Evolutionary conservation across 2,797 vertebrate species (phyloP).

Genomic region (Anguilla marmorata): DNA sequence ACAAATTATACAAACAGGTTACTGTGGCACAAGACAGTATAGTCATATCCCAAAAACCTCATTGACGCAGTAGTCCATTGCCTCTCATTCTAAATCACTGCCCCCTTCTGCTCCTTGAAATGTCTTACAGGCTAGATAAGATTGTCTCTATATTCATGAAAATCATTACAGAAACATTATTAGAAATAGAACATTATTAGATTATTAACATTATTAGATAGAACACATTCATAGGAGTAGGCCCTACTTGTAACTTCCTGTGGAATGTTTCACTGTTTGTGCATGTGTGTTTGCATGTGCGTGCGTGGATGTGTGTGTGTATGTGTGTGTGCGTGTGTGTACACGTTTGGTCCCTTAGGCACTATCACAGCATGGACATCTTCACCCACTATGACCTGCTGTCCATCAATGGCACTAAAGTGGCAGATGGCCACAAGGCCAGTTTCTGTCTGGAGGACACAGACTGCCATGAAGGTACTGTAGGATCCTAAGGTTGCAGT

Average conservation of each 20-base stretch:
- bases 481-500: conserved; percentile 44
- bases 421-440: conserved; percentile 97
- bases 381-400: conserved; percentile 97
- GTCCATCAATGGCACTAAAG: conserved; percentile 86
- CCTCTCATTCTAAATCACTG: background rate
- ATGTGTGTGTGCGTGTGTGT: background rate
- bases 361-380: conserved; percentile 98
- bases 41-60: background rate
- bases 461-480: conserved; percentile 85
- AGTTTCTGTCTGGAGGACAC: conserved; percentile 97
- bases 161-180: background rate
- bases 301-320: background rate
- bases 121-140: background rate
- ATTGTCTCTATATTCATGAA: background rate
- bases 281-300: background rate
- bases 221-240: background rate
- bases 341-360: conserved; percentile 68
- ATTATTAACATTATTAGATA: background rate
- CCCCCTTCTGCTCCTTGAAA: background rate
- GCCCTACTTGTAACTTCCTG: background rate
- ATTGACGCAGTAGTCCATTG: background rate
- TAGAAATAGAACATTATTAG: no score
- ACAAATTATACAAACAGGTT: background rate
- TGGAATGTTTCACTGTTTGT: conserved; percentile 14
- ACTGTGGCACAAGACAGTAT: background rate